Base-by-base conservation (phyloP, 2,888 invertebrate genomes). In the Cataglyphis altisquamis region DNA sequence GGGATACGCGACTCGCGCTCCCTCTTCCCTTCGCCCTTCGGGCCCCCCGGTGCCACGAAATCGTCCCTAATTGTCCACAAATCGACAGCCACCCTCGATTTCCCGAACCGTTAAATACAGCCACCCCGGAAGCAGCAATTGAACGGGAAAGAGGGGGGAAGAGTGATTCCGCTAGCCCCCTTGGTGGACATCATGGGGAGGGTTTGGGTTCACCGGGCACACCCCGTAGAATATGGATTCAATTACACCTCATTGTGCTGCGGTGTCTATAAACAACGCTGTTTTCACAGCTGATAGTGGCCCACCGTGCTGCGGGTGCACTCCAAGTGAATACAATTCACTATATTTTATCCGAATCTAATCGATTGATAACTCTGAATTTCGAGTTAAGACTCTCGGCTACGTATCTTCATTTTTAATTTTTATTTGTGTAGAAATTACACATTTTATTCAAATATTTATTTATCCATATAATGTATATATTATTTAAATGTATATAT, bases 231-330 rank as follows among this genome's bases (percentile, higher is more conserved):
- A 93, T 93, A 93, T 92, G 92, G 93, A 94, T 94, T 94, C 93
- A 94, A 94, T 94, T 94, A 94, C 94, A 94, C 92, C 90, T 94
- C 93, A 94, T 94, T 94, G 94, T 94, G 90, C 88, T 72, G 75
- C 87, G 89, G 91, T 93, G 93, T 94, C 93, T 93, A 93, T 94
- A 93, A 94, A 94, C 93, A 94, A 93, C 91, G 90, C 89, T 94
- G 94, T 94, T 94, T 94, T 94, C 91, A 94, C 94, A 94, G 94
- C 94, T 94, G 94, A 94, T 93, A 92, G 86, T 25, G 68, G 66
- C 45, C 82, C 80, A 80, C 81, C 78, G 29, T 64, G 66, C 70
- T 82, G 82, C 87, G 82, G 84, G 82, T 1, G 67, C 41, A 41
- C 21, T 77, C 66, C 29, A 10, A 68, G 39, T n/a, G 45, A 63